phyloP scores from a whole-genome alignment of 1,140 invertebrate species.

The Drosophila bipectinata region DNA sequence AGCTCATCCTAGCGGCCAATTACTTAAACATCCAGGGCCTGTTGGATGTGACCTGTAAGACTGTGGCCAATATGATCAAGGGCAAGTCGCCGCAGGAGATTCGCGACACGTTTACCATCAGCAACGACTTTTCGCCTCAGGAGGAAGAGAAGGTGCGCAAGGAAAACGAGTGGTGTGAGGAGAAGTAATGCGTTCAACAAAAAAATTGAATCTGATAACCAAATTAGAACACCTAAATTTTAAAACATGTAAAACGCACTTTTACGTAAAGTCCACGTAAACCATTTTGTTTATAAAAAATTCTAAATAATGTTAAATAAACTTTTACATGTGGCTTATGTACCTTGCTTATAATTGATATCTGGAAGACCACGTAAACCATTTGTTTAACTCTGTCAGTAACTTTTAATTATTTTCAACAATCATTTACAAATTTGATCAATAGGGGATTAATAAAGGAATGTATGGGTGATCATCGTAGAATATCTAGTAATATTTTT shows the following conservation, averaged over 20 bases:
- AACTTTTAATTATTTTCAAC: neutral
- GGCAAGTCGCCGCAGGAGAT: slow-evolving; percentile 99
- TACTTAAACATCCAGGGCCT: slow-evolving; percentile 99
- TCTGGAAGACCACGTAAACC: neutral
- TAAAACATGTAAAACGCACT: neutral
- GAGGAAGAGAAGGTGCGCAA: slow-evolving; percentile 98
- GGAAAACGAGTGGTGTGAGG: slow-evolving; percentile 99
- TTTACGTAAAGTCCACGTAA: too few relatives aligned
- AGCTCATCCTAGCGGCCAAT: slow-evolving; percentile 97
- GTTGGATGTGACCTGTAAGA: slow-evolving; percentile 99
- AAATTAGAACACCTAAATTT: neutral
- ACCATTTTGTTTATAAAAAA: neutral
- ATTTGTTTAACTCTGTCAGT: neutral
- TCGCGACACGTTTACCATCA: slow-evolving; percentile 99
- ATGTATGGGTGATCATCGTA: neutral
- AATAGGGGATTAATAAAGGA: slow-evolving; percentile 1
- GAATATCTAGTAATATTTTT: neutral
- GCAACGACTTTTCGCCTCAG: slow-evolving; percentile 98
- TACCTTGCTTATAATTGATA: too few relatives aligned
- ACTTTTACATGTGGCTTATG: neutral
- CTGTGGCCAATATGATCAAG: slow-evolving; percentile 99
- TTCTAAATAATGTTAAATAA: neutral
- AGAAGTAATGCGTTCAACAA: slow-evolving; percentile 87
- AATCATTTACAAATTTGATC: neutral
- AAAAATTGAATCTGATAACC: neutral